phyloP scores from a whole-genome alignment of 1,140 invertebrate genomes.

The Aethina tumida region DNA sequence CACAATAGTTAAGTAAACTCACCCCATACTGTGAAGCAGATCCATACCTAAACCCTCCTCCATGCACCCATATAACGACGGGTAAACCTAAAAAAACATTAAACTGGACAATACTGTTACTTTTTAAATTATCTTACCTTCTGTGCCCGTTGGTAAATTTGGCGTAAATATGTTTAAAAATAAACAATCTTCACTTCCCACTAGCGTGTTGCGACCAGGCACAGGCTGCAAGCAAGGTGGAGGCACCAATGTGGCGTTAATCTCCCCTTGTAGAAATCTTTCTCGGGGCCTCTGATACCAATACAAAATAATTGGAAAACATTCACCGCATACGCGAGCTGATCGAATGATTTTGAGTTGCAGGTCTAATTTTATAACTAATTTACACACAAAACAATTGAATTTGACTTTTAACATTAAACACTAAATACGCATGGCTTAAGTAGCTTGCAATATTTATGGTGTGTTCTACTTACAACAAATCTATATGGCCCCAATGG shows the following conservation, averaged over 20 bases:
- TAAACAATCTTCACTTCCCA: constrained; percentile 66
- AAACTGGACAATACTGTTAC: neutral
- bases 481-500: constrained; percentile 56
- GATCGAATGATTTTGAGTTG: neutral
- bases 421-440: too few relatives aligned
- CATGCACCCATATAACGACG: constrained; percentile 53
- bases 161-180: constrained; percentile 75
- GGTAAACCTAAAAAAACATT: constrained; percentile 37
- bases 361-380: constrained; percentile 2
- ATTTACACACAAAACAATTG: too few relatives aligned
- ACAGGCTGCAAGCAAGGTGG: constrained; percentile 46
- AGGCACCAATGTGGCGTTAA: constrained; percentile 42
- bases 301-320: constrained; percentile 2
- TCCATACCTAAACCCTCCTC: constrained; percentile 52
- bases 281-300: constrained; percentile 38
- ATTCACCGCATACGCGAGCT: neutral
- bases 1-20: constrained; percentile 11
- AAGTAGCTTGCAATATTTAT: neutral
- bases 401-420: too few relatives aligned
- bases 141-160: constrained; percentile 41
- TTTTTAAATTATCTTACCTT: constrained; percentile 22
- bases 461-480: constrained; percentile 38
- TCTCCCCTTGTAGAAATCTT: constrained; percentile 41
- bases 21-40: constrained; percentile 55
- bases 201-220: constrained; percentile 31